Percentiles rank a stretch among this genome's conserved stretches.
Evolutionary conservation across 2,113 vertebrate genomes (phyloP).

Genomic region (Heterotilapia buettikoferi): DNA sequence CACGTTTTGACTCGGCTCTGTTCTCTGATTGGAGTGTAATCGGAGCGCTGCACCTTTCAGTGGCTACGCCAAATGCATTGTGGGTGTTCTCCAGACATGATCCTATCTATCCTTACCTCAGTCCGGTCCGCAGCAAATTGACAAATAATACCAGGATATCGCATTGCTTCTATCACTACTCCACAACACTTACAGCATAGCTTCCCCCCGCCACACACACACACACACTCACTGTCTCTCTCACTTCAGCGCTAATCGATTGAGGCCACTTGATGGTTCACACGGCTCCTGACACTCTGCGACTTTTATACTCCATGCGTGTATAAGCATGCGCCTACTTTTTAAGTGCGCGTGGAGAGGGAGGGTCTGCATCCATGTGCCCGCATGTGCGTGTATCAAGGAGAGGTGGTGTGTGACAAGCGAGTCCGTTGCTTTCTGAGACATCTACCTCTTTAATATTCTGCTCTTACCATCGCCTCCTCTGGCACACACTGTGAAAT

Average conservation of each 20-base stretch:
- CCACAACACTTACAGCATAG: conserved; percentile 11
- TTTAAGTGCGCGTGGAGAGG: neutral
- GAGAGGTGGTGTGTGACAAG: neutral
- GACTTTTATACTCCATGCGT: neutral
- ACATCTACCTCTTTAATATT: conserved; percentile 39
- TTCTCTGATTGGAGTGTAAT: conserved; percentile 65
- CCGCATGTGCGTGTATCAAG: neutral
- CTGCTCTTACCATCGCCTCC: neutral
- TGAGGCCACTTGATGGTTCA: conserved; percentile 15
- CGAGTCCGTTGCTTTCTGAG: neutral
- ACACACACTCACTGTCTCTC: neutral
- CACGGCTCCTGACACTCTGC: neutral
- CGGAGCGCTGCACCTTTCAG: conserved; percentile 33
- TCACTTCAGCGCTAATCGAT: conserved; percentile 47
- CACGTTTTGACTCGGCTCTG: conserved; percentile 42
- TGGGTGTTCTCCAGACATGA: conserved; percentile 60
- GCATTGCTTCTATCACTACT: conserved; percentile 37
- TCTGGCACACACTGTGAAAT: conserved; percentile 15
- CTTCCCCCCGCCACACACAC: neutral
- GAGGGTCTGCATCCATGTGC: neutral
- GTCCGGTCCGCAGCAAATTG: conserved; percentile 46
- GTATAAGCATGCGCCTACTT: neutral
- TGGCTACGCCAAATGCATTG: conserved; percentile 46
- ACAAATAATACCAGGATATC: conserved; percentile 66
- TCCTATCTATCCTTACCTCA: conserved; percentile 46